Conservation (phyloP, 2,113 vertebrate species). For the Nerophis ophidion region DNA sequence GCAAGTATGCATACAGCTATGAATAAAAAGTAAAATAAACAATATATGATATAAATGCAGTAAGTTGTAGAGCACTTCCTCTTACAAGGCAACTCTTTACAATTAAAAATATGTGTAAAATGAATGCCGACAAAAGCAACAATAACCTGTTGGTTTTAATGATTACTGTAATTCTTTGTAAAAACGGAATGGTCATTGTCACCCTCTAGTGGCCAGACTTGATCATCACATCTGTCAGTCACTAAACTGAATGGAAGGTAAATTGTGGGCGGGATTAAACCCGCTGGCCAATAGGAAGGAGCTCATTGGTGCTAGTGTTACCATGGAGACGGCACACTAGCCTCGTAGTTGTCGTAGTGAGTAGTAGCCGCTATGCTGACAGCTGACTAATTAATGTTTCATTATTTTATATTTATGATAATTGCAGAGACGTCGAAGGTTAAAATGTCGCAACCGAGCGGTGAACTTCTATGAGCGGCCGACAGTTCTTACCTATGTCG, state of each 20-base stretch:
- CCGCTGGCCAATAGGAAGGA: constrained; percentile 21
- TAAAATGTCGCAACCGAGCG: background rate
- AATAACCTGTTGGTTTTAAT: too few relatives aligned
- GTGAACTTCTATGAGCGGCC: background rate
- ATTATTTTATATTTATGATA: background rate
- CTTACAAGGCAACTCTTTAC: too few relatives aligned
- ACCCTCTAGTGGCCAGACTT: background rate
- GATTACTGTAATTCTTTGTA: too few relatives aligned
- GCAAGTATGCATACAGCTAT: too few relatives aligned
- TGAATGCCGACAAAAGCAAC: too few relatives aligned
- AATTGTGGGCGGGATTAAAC: constrained; percentile 3
- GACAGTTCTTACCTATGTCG: background rate
- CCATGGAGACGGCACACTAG: constrained; percentile 47
- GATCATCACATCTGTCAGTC: background rate
- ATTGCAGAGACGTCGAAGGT: constrained; percentile 1
- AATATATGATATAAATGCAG: too few relatives aligned
- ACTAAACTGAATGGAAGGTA: background rate
- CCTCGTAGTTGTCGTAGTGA: background rate
- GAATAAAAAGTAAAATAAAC: too few relatives aligned
- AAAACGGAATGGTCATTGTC: background rate
- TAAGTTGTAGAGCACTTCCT: too few relatives aligned
- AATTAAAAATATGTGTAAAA: too few relatives aligned
- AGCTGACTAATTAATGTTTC: background rate
- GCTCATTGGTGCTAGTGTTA: constrained; percentile 26
- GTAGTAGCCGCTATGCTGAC: background rate